phyloP scores from a whole-genome alignment of 64 coral and sea anemone genomes.

The Dendronephthya gigantea region DNA sequence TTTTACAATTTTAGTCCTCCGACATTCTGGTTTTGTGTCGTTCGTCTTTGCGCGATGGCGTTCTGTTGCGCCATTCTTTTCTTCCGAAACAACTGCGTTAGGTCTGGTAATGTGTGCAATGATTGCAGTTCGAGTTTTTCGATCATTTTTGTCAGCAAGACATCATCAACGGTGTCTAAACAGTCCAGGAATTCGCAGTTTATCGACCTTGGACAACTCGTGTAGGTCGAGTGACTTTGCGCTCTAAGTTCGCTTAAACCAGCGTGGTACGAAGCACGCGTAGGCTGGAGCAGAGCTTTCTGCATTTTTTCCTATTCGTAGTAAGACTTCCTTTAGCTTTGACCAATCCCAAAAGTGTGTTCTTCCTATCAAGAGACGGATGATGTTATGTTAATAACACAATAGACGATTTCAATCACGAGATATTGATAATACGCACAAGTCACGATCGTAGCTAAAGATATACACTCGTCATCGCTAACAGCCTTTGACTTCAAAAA shows the following conservation, averaged over 20 bases:
- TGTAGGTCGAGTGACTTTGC: background rate
- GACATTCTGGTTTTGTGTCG: background rate
- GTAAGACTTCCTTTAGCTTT: background rate
- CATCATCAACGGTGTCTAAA: conserved; percentile 10
- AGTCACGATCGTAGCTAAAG: background rate
- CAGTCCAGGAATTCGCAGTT: background rate
- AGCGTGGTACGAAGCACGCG: background rate
- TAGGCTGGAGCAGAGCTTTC: background rate
- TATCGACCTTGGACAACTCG: background rate
- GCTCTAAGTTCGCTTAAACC: background rate
- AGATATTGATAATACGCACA: no score
- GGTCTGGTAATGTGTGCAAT: background rate
- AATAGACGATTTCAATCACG: no score
- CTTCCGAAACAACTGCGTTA: background rate
- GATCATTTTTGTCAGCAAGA: background rate
- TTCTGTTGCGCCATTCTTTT: background rate
- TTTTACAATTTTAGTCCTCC: background rate
- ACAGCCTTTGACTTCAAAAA: background rate
- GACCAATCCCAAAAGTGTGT: background rate
- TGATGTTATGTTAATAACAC: background rate
- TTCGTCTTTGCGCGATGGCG: background rate
- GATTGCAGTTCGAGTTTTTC: conserved; percentile 12
- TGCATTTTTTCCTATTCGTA: background rate
- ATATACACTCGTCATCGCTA: background rate
- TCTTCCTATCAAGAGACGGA: background rate